Evolutionary conservation across 2,888 invertebrate species (phyloP), one percentile per base, ranked within the genome.

Genomic region (Reticulitermes lucifugus): DNA sequence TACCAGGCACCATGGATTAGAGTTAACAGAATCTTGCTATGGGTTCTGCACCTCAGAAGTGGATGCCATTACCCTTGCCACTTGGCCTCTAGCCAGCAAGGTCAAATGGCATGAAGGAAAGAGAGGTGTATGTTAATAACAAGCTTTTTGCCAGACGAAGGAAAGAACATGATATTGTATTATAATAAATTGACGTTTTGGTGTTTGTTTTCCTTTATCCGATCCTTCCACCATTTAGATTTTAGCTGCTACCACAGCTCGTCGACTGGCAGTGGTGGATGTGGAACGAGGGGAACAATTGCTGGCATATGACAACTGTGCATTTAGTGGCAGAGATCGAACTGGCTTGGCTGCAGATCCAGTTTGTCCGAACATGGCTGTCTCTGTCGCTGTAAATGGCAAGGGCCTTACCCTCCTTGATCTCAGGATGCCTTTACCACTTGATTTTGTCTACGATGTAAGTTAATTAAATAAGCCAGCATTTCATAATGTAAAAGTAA

Each of bases 401-500:
- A 91, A 91, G 88, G 92, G 92, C 41, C 89, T 92, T 65, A 92
- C 92, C 0, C 89, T 92, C 71, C 89, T 92, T 86, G 92, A 92
- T 87, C 89, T 92, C 70, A 89, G 92, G 85, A 92, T 92, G 92
- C 91, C 91, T 71, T 88, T 92, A 84, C 92, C 92, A 25, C 88
- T 92, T 82, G 91, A 92, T 88, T 91, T 91, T 89, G 89, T 92
- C 59, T 91, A 91, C 88, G 92, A 92, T 89, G 92, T 92, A 87
- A 89, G 91, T 89, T n/a, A 65, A 10, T 65, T 65, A 65, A n/a
- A 6, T 55, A 55, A 55, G 10, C 29, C 2, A 41, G 59, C 55
- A 5, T 55, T 18, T 55, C 46, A 46, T 12, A 46, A 12, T 46
- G 46, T 35, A 35, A 35, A 3, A 35, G 35, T 35, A 35, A 2